phyloP scores from a whole-genome alignment of 2,888 invertebrate genomes.

The Drosophila neutralis region DNA sequence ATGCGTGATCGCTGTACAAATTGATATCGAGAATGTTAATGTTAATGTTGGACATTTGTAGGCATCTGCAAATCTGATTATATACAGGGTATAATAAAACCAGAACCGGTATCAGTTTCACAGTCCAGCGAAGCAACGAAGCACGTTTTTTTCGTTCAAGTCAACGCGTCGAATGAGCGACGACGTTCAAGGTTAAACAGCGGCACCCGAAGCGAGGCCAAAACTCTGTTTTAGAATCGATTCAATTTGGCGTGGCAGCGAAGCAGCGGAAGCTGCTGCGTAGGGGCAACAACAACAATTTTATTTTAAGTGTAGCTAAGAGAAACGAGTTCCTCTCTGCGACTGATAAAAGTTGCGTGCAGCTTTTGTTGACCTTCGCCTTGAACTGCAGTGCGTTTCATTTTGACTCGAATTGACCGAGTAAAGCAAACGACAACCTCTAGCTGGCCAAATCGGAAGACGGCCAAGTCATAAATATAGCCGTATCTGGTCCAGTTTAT shows the following conservation, averaged over 20 bases:
- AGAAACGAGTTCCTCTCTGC: slow-evolving; percentile 54
- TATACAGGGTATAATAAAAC: slow-evolving; percentile 6
- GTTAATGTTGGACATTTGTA: slow-evolving; percentile 5
- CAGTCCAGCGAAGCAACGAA: slow-evolving; percentile 18
- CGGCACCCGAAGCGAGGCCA: slow-evolving; percentile 35
- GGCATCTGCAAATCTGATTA: not conserved
- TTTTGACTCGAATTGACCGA: slow-evolving; percentile 12
- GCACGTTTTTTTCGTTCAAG: slow-evolving; percentile 24
- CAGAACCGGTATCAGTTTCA: slow-evolving; percentile 13
- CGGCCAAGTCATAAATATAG: slow-evolving; percentile 12
- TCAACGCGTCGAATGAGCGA: slow-evolving; percentile 52
- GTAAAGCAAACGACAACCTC: slow-evolving; percentile 15
- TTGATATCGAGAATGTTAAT: not conserved
- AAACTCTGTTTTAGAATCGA: slow-evolving; percentile 46
- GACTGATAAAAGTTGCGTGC: slow-evolving; percentile 36
- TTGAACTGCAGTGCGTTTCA: slow-evolving; percentile 56
- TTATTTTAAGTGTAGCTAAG: slow-evolving; percentile 1
- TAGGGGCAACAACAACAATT: slow-evolving; percentile 12
- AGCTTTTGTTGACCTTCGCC: slow-evolving; percentile 71
- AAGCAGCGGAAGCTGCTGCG: slow-evolving; percentile 65
- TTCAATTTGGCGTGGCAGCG: slow-evolving; percentile 21
- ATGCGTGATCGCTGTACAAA: slow-evolving; percentile 1
- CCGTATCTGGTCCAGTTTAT: slow-evolving; percentile 8
- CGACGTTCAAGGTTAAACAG: slow-evolving; percentile 65
- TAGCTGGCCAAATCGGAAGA: slow-evolving; percentile 15